Evolutionary conservation across 2,888 invertebrate species (phyloP), one percentile per base, ranked within the genome.

Genomic region (Drosophila putrida): DNA sequence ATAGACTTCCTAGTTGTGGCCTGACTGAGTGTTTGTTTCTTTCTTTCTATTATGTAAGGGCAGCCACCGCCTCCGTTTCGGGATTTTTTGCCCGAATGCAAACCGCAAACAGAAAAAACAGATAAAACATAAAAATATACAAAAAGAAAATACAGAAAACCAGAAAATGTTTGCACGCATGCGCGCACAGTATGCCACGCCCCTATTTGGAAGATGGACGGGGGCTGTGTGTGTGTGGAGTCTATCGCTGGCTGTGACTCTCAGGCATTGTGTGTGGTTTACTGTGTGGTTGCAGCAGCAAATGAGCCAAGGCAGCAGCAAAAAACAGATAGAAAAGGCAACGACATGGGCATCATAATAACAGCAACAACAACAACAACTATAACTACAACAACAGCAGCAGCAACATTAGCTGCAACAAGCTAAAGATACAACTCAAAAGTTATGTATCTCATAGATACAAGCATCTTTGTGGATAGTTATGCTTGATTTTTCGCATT

Each of bases 151-250:
- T 15, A 33, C 50, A 39, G 20, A 47, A 41, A 10, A 54, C 50
- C 35, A 13, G 33, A 47, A 58, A 57, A 53, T 70, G 64, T 20
- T 67, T 70, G 78, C 81, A 85, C 75, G 82, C 82, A 82, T 82
- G 82, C 85, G 82, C 85, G 82, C 82, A 85, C 82, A 69, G 57
- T 41, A 67, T 69, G 78, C 71, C 80, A 80, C 81, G 81, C 78
- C 68, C 41, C 25, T n/a, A 20, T 15, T 27, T 20, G 25, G 20
- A 13, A 10, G 38, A 6, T 2, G 20, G 20, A 10, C 0, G 35
- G 20, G 10, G 15, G 15, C 15, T 39, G 8, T 11, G n/a, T 4
- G 54, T 33, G 41, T 20, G 41, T 41, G 41, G 41, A 41, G 41
- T 20, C 25, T 43, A 25, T 25, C 55, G 60, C 46, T 60, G 33